Conservation (phyloP, 1,140 invertebrate genomes). For the Drosophila mayri region DNA sequence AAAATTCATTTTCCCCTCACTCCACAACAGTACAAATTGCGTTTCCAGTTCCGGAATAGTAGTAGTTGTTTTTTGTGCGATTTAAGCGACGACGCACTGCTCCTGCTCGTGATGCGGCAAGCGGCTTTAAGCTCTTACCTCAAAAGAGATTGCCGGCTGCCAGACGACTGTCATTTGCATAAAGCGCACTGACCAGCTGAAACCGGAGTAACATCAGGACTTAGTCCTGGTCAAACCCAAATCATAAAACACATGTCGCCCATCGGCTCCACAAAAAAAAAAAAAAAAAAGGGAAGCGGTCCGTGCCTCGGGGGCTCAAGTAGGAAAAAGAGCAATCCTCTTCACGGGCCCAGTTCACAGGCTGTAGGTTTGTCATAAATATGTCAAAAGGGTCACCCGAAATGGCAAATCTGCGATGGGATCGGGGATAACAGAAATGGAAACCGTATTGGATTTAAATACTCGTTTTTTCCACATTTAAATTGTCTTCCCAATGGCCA, state of each 20-base stretch:
- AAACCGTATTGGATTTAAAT: constrained; percentile 18
- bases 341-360: neutral
- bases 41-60: constrained; percentile 10
- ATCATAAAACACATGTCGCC: constrained; percentile 74
- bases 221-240: constrained; percentile 53
- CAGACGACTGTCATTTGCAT: constrained; percentile 69
- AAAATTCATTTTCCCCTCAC: constrained; percentile 21
- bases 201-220: constrained; percentile 7
- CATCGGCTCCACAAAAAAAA: constrained; percentile 36
- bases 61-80: neutral
- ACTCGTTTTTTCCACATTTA: constrained; percentile 16
- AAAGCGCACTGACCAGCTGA: constrained; percentile 38
- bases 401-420: constrained; percentile 60
- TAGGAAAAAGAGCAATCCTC: constrained; percentile 18
- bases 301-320: neutral
- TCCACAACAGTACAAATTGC: constrained; percentile 8
- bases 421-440: constrained; percentile 29
- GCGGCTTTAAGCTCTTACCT: constrained; percentile 35
- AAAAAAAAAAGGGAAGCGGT: neutral
- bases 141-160: constrained; percentile 15
- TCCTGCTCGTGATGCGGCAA: neutral
- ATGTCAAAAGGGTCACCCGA: constrained; percentile 62
- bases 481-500: constrained; percentile 35
- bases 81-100: constrained; percentile 9
- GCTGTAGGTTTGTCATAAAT: constrained; percentile 62